These are phyloP conservation scores for Hypanus sabinus DNA, from an alignment of 2,113 vertebrate genomes.

Conservation along the genomic window DNA sequence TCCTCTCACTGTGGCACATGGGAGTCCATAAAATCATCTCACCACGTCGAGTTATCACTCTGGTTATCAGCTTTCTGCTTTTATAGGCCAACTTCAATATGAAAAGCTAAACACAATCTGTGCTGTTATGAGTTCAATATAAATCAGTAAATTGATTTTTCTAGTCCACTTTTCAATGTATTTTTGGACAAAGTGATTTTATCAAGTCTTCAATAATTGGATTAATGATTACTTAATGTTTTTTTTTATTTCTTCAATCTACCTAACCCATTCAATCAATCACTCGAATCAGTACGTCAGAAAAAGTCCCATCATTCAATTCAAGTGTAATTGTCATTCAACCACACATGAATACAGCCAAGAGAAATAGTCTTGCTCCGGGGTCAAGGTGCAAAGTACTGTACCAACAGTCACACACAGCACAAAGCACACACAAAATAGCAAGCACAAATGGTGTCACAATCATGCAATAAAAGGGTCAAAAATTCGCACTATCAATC, in stretches of 20 bases:
- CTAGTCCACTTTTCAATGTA: neutral
- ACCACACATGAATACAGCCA: too few relatives aligned
- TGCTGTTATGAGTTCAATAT: neutral
- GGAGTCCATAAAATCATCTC: neutral
- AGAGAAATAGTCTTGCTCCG: too few relatives aligned
- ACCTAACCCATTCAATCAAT: neutral
- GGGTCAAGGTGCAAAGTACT: too few relatives aligned
- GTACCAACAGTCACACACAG: too few relatives aligned
- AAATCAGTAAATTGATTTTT: neutral
- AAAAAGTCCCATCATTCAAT: too few relatives aligned
- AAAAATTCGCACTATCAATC: too few relatives aligned
- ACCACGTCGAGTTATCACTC: neutral
- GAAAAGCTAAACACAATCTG: neutral
- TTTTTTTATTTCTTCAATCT: neutral
- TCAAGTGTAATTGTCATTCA: too few relatives aligned
- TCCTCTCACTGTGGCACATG: neutral
- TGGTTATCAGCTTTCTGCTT: neutral
- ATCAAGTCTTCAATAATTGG: neutral
- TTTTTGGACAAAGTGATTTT: neutral
- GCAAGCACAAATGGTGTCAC: too few relatives aligned
- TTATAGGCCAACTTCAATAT: neutral
- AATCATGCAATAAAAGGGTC: too few relatives aligned
- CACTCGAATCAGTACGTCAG: neutral
- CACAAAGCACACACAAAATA: too few relatives aligned
- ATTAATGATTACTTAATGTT: neutral